Conservation (phyloP, 1,140 invertebrate species). For the Ceratoteleas bidentatus region DNA sequence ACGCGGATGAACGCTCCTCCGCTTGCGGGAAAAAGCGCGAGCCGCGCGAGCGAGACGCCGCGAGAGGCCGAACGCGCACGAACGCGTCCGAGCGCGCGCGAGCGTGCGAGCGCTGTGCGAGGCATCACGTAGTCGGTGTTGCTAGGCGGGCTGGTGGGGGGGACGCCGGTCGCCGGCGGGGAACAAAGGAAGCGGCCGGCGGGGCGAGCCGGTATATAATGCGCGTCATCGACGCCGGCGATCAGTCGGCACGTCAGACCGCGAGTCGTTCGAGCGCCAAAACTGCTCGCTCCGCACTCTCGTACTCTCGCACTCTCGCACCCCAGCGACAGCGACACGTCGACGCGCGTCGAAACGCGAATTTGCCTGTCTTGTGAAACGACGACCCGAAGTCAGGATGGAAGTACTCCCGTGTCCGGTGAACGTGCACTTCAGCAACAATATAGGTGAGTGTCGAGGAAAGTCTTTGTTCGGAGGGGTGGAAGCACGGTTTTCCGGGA, state of each 20-base stretch:
- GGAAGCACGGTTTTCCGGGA: too few species aligned
- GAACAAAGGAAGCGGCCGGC: slow-evolving; percentile 42
- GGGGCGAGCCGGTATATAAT: slow-evolving; percentile 71
- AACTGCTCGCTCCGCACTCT: neutral
- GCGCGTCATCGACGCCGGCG: slow-evolving; percentile 72
- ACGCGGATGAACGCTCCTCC: too few species aligned
- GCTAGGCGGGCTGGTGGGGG: slow-evolving; percentile 74
- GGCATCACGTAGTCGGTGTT: slow-evolving; percentile 79
- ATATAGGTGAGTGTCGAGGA: slow-evolving; percentile 70
- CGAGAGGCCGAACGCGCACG: slow-evolving; percentile 5
- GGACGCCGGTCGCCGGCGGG: slow-evolving; percentile 43
- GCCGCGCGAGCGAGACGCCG: neutral
- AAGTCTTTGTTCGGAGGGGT: neutral
- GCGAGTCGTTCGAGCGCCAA: neutral
- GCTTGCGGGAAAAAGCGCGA: too few species aligned
- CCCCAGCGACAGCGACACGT: too few species aligned
- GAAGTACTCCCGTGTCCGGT: slow-evolving; percentile 78
- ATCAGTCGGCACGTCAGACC: slow-evolving; percentile 70
- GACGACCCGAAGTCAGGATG: slow-evolving; percentile 62
- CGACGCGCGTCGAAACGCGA: neutral
- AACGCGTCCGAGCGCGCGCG: slow-evolving; percentile 52
- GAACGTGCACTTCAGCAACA: slow-evolving; percentile 78
- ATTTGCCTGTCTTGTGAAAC: neutral
- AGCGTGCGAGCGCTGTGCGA: slow-evolving; percentile 58
- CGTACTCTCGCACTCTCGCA: neutral